Base-by-base conservation (phyloP, 2,113 vertebrate genomes). In the Suncus etruscus region DNA sequence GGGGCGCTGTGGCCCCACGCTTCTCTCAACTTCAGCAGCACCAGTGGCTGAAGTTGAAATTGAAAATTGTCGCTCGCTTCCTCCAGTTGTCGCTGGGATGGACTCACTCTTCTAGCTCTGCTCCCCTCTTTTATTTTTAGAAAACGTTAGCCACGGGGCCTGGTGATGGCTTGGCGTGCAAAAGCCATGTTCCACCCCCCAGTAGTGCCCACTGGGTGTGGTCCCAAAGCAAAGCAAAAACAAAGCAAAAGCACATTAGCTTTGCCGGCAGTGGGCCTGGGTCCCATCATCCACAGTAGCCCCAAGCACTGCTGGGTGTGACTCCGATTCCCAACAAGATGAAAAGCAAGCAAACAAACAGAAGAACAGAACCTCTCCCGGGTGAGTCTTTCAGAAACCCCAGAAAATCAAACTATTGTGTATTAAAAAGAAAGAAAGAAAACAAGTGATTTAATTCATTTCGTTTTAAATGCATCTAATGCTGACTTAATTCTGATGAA, bases 381-480 rank as follows among this genome's bases (percentile, higher is more conserved):
- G 47, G 16, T 73, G 12, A 51, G 22, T 73, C 22, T 18, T 80
- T 92, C 65, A 87, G 86, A 81, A 47, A 78, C 54, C 82, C n/a
- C 75, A 75, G 61, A 66, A 72, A 89, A 81, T 78, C 18, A 88
- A 77, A 66, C 50, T 54, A 50, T n/a, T 22, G 18, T 61, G 25
- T 72, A 47, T 50, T 39, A 39, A 39, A 39, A 39, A 83, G 86
- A 74, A 45, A 32, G 45, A n/a, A 20, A 61, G 6, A 61, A 54
- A 61, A 61, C n/a, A 86, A 48, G 20, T 10, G 18, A n/a, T 69
- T 63, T 39, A 76, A 89, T 80, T 32, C 81, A 78, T 91, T 80
- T 27, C 32, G 61, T 39, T 50, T 66, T 69, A 86, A 78, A n/a
- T n/a, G 54, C 27, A 76, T 87, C 89, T 61, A 83, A 83, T 73